Evolutionary conservation across 2,797 vertebrate genomes (phyloP), one percentile per base, ranked within the genome.

Genomic region (Alca torda): DNA sequence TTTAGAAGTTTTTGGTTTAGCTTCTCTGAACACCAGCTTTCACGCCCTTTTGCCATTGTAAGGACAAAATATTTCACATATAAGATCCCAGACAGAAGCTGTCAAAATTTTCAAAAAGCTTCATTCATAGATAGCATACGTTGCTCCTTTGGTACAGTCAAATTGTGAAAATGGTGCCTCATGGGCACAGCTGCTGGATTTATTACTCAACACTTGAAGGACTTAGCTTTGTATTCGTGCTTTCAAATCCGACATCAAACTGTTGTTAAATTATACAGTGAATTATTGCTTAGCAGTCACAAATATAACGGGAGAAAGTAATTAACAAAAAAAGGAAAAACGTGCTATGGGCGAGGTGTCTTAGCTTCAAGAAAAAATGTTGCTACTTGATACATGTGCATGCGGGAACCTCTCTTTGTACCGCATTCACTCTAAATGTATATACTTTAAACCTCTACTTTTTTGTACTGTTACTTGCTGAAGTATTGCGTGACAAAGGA

Each of bases 251-350:
- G 84, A 41, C 64, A 54, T 82, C 19, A 13, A 68, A 51, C n/a
- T 73, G 75, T 67, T 95, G 60, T 94, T 93, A 94, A 92, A 95
- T 95, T 68, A 76, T 45, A 23, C 16, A 57, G 61, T 50, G 76
- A 88, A 37, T 76, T 74, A 25, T 75, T 83, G 4, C 10, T 84
- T 87, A 87, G 46, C 4, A 84, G 82, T 76, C 82, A 85, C 74
- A 95, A 95, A 94, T 80, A 48, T 39, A 69, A 94, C 72, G 28
- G 31, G 79, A 94, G 50, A 78, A 76, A 41, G 15, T 69, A 86
- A 35, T 90, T 41, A 4, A 63, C 89, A 69, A 82, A 51, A 53
- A 90, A 74, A 69, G 43, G 85, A 60, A 76, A 90, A 88, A 53
- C 74, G 17, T 53, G 23, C 8, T 77, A 20, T 92, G 68, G 76